Conservation (phyloP, 2,888 invertebrate species). For the Parapristionchus giblindavisi region DNA sequence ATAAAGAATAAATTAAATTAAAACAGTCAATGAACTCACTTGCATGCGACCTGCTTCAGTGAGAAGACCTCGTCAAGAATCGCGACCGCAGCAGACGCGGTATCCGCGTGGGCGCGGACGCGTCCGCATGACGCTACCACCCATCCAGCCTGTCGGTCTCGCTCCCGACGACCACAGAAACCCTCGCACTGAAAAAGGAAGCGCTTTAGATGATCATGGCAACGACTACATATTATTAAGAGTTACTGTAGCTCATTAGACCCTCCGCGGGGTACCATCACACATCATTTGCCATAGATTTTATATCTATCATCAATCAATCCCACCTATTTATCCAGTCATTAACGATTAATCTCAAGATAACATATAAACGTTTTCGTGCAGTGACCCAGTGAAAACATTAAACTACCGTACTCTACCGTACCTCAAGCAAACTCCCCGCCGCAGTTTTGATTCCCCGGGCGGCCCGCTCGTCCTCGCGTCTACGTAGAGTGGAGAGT, state of each 20-base stretch:
- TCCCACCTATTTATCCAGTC: no score
- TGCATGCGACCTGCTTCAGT: slow-evolving; percentile 46
- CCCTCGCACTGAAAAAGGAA: neutral
- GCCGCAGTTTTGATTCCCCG: slow-evolving; percentile 18
- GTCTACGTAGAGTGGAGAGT: no score
- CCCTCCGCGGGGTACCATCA: no score
- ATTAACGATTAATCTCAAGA: no score
- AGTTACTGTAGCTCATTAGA: neutral
- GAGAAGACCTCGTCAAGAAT: slow-evolving; percentile 54
- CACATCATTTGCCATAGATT: no score
- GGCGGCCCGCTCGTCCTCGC: slow-evolving; percentile 23
- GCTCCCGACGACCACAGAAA: slow-evolving; percentile 46
- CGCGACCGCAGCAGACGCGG: slow-evolving; percentile 46
- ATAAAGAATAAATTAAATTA: no score
- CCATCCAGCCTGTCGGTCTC: slow-evolving; percentile 53
- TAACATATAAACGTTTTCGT: no score
- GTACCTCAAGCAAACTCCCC: slow-evolving; percentile 26
- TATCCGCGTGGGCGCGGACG: slow-evolving; percentile 49
- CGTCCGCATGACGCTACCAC: no score
- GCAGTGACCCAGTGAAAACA: no score
- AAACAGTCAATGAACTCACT: slow-evolving; percentile 42
- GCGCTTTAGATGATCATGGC: neutral
- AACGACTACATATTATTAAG: neutral
- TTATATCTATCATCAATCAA: no score
- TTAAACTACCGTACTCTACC: slow-evolving; percentile 18